Conservation (phyloP, 2,797 vertebrate species). For the Sebastes umbrosus region DNA sequence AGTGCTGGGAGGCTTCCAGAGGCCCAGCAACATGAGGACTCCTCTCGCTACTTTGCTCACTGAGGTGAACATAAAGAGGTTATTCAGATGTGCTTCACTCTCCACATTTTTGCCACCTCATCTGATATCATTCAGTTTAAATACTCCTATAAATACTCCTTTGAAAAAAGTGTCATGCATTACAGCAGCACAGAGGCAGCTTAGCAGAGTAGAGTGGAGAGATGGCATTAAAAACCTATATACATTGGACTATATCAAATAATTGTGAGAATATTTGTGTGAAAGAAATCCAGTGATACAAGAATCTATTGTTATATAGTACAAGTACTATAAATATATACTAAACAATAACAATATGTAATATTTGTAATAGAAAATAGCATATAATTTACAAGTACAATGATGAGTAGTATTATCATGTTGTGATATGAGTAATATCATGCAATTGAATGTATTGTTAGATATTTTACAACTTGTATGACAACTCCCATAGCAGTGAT, state of each 20-base stretch:
- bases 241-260: not conserved
- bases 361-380: not conserved
- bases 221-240: not conserved
- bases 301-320: not conserved
- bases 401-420: not conserved
- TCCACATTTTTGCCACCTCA: not conserved
- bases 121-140: not conserved
- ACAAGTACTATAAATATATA: not conserved
- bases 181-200: not conserved
- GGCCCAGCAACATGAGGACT: not conserved
- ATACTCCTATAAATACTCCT: not conserved
- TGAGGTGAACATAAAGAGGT: not conserved
- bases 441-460: not conserved
- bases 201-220: not conserved
- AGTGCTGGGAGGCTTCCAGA: not conserved
- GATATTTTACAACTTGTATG: not conserved
- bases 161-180: not conserved
- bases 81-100: not conserved
- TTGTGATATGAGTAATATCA: not conserved
- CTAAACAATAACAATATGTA: not conserved
- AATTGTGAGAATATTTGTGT: not conserved
- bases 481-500: not conserved
- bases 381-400: not conserved
- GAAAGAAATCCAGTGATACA: not conserved
- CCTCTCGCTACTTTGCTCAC: not conserved